Evolutionary conservation across 2,888 invertebrate species (phyloP).

Genomic region (Clanis bilineata): DNA sequence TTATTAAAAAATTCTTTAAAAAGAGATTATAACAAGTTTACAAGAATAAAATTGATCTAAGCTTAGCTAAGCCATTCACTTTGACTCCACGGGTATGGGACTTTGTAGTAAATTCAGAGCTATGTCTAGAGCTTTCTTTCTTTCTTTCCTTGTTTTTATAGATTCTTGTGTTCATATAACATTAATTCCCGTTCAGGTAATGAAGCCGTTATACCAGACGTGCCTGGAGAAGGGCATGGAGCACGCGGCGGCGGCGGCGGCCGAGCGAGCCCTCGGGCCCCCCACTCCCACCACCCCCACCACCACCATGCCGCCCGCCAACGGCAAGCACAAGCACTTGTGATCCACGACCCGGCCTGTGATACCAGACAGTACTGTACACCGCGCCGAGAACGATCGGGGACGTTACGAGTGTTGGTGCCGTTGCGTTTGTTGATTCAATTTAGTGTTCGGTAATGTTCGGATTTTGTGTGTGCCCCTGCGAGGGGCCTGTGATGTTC

Average conservation of each 20-base stretch:
- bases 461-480: not conserved
- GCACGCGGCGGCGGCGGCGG: slow-evolving; percentile 90
- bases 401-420: not conserved
- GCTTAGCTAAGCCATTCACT: no score
- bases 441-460: not conserved
- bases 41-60: no score
- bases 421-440: not conserved
- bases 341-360: slow-evolving; percentile 64
- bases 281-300: slow-evolving; percentile 54
- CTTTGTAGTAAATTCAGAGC: no score
- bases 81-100: no score
- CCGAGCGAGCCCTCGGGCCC: slow-evolving; percentile 84
- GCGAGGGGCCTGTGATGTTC: not conserved
- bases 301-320: slow-evolving; percentile 50
- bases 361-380: slow-evolving; percentile 8
- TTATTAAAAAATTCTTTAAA: no score
- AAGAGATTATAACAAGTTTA: no score
- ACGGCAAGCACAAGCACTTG: slow-evolving; percentile 84
- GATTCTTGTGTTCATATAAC: no score
- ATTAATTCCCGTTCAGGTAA: slow-evolving; percentile 77
- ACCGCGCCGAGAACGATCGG: not conserved
- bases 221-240: slow-evolving; percentile 92
- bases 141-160: no score
- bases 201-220: slow-evolving; percentile 91
- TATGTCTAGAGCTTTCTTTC: no score